Evolutionary conservation across 2,113 vertebrate species (phyloP).

Genomic region (Genyomyrus donnyi): DNA sequence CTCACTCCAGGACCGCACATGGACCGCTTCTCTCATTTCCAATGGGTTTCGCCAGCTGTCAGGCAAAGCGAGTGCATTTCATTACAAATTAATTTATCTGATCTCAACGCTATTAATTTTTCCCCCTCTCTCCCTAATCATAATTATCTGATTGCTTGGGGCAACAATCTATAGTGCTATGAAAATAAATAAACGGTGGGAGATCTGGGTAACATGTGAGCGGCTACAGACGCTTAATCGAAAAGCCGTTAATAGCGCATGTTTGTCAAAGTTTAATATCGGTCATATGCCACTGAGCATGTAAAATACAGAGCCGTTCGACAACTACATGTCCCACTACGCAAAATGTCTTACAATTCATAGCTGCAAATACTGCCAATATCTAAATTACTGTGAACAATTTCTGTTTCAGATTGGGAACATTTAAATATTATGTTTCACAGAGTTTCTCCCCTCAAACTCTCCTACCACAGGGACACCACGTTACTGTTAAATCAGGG

Average conservation of each 20-base stretch:
- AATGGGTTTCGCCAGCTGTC: conserved; percentile 74
- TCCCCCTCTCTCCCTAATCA: conserved; percentile 50
- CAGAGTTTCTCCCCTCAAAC: background rate
- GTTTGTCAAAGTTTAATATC: conserved; percentile 69
- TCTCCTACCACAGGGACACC: background rate
- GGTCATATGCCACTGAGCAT: conserved; percentile 62
- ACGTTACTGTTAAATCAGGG: background rate
- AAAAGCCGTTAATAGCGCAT: conserved; percentile 68
- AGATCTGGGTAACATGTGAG: conserved; percentile 67
- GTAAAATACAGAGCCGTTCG: conserved; percentile 62
- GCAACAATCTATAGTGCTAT: conserved; percentile 69
- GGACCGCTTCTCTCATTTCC: conserved; percentile 59
- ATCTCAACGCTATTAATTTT: conserved; percentile 74
- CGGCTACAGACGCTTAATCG: conserved; percentile 65
- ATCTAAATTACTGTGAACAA: background rate
- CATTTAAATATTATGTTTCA: background rate
- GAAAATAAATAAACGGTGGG: conserved; percentile 77
- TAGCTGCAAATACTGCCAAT: background rate
- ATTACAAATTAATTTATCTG: conserved; percentile 79
- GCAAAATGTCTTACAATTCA: conserved; percentile 38
- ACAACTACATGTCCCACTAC: conserved; percentile 61
- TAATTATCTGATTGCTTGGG: conserved; percentile 72
- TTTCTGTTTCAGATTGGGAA: background rate
- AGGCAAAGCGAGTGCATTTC: conserved; percentile 70
- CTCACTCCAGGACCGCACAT: conserved; percentile 50